Evolutionary conservation across 2,797 vertebrate genomes (phyloP), one percentile per base, ranked within the genome.

Genomic region (Sebastes hubbsi): DNA sequence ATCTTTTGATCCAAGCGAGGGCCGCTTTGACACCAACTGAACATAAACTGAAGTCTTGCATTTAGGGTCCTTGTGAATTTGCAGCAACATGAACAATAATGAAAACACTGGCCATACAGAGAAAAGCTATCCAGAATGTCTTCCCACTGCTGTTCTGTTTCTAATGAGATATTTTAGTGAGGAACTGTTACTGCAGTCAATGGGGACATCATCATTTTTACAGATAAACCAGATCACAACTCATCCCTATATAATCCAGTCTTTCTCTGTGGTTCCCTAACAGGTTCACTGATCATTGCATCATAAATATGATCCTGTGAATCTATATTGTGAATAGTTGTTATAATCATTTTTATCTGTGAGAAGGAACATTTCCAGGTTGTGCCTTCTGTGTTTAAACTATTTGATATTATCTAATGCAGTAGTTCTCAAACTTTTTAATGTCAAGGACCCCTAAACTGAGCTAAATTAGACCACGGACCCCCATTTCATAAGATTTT

Each of bases 21-120:
- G 36, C 66, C 29, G 24, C 49, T 49, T 32, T 69, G 68, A 75
- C 70, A 73, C 60, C 29, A 52, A n/a, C 32, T 63, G 32, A 75
- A 71, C 66, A 79, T 12, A 22, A 64, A 7, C 46, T 22, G 49
- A 69, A 46, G 72, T 77, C 62, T 81, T 70, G 69, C 22, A 71
- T 79, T 79, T 64, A 66, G 6, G 42, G 62, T 62, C 72, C 72
- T 77, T 56, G 36, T 60, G 68, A 62, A 74, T 80, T 80, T 38
- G 46, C 25, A 73, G 70, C 58, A 64, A 63, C 27, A 63, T 69
- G 16, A 30, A 54, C 38, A 72, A 49, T 55, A 18, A 30, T 65
- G 30, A 20, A 38, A 67, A 59, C 46, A 34, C 56, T 11, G 10
- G 24, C 29, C 11, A 61, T 55, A 3, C 4, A 59, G 18, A 11